Conservation (phyloP, 2,113 vertebrate genomes). For the Sardina pilchardus region DNA sequence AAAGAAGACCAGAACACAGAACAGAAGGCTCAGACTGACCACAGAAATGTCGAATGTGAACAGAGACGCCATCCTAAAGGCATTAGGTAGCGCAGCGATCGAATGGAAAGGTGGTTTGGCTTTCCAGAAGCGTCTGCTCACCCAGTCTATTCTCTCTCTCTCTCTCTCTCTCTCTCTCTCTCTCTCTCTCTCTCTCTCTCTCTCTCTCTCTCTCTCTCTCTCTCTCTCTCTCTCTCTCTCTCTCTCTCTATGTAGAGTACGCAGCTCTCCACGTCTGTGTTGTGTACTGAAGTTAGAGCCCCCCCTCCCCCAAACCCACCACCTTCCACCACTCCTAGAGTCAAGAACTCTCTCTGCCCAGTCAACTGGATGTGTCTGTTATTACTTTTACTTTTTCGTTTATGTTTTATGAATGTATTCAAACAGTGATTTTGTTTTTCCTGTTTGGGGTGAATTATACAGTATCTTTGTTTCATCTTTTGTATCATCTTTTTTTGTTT, state of each 20-base stretch:
- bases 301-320: neutral
- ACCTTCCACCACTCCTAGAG: neutral
- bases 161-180: neutral
- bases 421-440: neutral
- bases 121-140: neutral
- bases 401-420: constrained; percentile 14
- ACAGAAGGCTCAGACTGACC: neutral
- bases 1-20: neutral
- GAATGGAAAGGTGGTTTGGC: neutral
- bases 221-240: neutral
- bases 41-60: neutral
- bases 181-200: neutral
- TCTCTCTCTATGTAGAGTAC: neutral
- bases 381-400: neutral
- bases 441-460: neutral
- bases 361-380: constrained; percentile 7
- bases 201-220: neutral
- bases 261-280: neutral
- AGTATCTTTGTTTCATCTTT: neutral
- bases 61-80: neutral
- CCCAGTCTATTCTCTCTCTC: neutral
- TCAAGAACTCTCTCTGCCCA: neutral
- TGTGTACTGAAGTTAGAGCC: neutral
- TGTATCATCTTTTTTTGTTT: no score
- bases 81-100: neutral